Evolutionary conservation across 2,113 vertebrate species (phyloP), one percentile per base, ranked within the genome.

Genomic region (Phodopus roborovskii): DNA sequence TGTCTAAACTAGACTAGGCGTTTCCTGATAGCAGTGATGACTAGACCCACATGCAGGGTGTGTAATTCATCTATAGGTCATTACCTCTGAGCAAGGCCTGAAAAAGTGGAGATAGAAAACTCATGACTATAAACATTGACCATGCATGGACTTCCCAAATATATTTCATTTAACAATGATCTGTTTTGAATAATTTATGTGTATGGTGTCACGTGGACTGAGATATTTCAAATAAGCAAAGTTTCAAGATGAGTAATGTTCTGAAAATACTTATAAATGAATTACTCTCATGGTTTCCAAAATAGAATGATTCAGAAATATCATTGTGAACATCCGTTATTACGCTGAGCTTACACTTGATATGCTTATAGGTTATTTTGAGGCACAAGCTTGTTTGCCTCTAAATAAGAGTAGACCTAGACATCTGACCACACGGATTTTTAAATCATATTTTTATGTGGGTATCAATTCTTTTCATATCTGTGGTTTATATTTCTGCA

Each of bases 231-330:
- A 92, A 94, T 86, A 96, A 95, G 78, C 24, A 24, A 85, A 95
- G 56, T 56, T 97, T 95, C n/a, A 87, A 92, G 88, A 95, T 90
- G 92, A 92, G 84, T 66, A 82, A 94, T 88, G 50, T 96, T 95
- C 77, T 88, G 50, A 81, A 96, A 96, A 96, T 96, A 81, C 95
- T 94, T 96, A 48, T 96, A 81, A 95, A 58, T 95, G 64, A 94
- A 78, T 95, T 95, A 79, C n/a, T 96, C 96, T 24, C 24, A 30
- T 88, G 75, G 15, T 90, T 97, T 97, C 86, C 19, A 88, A 96
- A 87, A 94, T 90, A 79, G 79, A 94, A 11, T 24, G 45, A 90
- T 58, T 90, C 33, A 88, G n/a, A 71, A 95, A 88, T 94, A 90
- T 20, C 45, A 53, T 66, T 90, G 26, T 64, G 17, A 84, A 36